Evolutionary conservation across 2,113 vertebrate species (phyloP).

Genomic region (Serinus canaria): DNA sequence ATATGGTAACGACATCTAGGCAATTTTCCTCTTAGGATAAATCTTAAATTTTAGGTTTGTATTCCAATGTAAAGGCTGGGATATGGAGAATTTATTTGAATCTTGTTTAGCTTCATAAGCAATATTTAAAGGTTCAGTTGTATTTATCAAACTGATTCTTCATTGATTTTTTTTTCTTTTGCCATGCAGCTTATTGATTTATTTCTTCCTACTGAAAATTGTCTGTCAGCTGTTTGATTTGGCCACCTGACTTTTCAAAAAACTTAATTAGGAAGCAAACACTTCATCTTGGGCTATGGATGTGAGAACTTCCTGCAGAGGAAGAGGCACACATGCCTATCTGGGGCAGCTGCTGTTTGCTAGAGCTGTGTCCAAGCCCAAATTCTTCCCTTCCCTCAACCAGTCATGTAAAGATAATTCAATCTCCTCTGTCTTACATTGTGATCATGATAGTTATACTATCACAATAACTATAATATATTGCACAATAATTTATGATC

Average conservation of each 20-base stretch:
- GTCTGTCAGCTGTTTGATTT: not conserved
- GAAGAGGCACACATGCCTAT: not conserved
- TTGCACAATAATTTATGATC: not conserved
- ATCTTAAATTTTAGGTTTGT: not conserved
- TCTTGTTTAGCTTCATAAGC: not conserved
- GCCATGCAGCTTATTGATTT: not conserved
- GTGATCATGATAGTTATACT: not conserved
- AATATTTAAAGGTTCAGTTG: not conserved
- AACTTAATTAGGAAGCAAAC: not conserved
- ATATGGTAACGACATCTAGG: rapidly evolving
- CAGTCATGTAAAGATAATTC: not conserved
- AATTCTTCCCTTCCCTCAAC: not conserved
- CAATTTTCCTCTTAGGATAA: not conserved
- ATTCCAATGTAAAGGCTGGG: not conserved
- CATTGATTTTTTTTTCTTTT: not conserved
- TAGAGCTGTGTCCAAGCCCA: not conserved
- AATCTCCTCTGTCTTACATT: not conserved
- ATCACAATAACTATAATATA: not conserved
- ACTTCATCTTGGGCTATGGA: not conserved
- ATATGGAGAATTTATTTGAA: not conserved
- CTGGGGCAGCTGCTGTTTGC: not conserved
- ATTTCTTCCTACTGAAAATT: not conserved
- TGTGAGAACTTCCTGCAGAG: not conserved
- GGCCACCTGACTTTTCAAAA: not conserved
- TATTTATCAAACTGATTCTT: not conserved